A percentile compares a stretch with the other conserved stretches of the same genome.
Evolutionary conservation across 2,888 invertebrate species (phyloP).

Genomic region (Camponotus fellah): DNA sequence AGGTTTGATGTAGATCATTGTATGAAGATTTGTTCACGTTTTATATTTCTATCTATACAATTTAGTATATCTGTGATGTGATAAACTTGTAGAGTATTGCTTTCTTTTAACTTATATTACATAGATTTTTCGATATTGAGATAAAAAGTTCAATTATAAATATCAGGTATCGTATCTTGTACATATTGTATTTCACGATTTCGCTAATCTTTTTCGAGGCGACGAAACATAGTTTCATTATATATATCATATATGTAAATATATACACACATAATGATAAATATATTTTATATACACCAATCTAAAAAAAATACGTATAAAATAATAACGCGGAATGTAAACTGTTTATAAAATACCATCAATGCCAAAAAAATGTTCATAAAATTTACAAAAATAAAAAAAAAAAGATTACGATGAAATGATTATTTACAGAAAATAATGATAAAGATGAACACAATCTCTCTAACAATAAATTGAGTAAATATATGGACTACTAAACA

Average conservation of each 20-base stretch:
- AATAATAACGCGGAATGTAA: constrained; percentile 64
- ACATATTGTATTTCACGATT: constrained; percentile 60
- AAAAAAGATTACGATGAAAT: constrained; percentile 16
- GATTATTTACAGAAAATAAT: constrained; percentile 61
- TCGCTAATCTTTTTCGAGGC: constrained; percentile 61
- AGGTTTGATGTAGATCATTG: constrained; percentile 41
- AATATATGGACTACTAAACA: constrained; percentile 10
- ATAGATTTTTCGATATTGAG: constrained; percentile 58
- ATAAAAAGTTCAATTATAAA: constrained; percentile 64
- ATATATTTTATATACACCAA: constrained; percentile 55
- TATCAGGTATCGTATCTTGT: constrained; percentile 74
- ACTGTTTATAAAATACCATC: constrained; percentile 56
- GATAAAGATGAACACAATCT: constrained; percentile 8
- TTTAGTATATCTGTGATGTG: constrained; percentile 43
- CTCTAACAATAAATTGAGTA: neutral
- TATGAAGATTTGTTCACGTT: constrained; percentile 53
- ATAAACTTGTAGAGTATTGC: constrained; percentile 54
- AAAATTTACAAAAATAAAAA: constrained; percentile 49
- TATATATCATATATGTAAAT: constrained; percentile 22
- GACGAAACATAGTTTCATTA: constrained; percentile 54
- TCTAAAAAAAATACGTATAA: constrained; percentile 53
- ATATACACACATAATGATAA: constrained; percentile 45
- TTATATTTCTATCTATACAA: constrained; percentile 54
- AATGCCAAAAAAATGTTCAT: constrained; percentile 23
- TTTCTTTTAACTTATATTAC: constrained; percentile 55